phyloP scores from a whole-genome alignment of 2,113 vertebrate genomes.

The Alces alces region DNA sequence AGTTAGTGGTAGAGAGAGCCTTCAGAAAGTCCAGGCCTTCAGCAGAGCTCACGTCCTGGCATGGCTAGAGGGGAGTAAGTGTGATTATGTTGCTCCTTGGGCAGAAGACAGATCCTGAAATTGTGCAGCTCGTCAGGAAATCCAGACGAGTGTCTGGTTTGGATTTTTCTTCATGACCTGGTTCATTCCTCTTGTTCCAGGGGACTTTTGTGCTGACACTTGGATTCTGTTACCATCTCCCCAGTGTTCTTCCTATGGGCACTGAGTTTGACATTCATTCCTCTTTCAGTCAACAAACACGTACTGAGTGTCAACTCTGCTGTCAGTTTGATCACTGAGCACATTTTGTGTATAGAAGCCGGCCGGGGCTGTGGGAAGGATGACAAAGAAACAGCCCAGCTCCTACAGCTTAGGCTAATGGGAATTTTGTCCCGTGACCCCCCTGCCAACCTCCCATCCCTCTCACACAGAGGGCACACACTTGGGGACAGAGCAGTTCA shows the following conservation, averaged over 20 bases:
- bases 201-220: not conserved
- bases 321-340: not conserved
- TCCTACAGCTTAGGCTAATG: not conserved
- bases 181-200: not conserved
- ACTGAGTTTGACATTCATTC: not conserved
- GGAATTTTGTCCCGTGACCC: accelerated
- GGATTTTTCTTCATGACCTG: not conserved
- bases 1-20: not conserved
- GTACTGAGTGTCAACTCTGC: too few species aligned
- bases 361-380: not conserved
- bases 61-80: accelerated
- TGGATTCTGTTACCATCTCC: not conserved
- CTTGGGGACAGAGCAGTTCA: not conserved
- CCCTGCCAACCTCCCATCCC: not conserved
- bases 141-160: not conserved
- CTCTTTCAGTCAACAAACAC: not conserved
- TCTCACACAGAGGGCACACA: accelerated
- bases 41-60: not conserved
- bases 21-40: not conserved
- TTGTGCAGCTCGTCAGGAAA: not conserved
- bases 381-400: not conserved
- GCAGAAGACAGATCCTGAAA: not conserved
- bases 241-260: not conserved
- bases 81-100: not conserved
- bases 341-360: not conserved